A percentile compares a stretch with the other conserved stretches of the same genome.
Conservation (phyloP, 2,113 vertebrate genomes). For the Corythaixoides concolor region DNA sequence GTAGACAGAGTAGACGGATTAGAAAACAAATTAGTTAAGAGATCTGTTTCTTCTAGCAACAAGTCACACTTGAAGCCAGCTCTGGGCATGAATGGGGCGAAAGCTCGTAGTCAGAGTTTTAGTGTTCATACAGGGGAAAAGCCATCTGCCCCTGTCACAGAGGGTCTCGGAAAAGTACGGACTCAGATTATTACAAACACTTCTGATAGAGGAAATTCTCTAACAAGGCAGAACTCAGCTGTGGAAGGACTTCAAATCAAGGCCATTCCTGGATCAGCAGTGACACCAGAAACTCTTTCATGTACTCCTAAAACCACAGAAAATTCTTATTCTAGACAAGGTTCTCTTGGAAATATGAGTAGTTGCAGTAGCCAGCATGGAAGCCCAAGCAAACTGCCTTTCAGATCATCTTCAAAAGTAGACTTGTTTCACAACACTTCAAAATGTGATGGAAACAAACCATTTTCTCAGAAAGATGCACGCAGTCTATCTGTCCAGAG, state of each 20-base stretch:
- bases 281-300: conserved; percentile 57
- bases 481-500: conserved; percentile 27
- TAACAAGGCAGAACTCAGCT: conserved; percentile 82
- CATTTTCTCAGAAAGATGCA: conserved; percentile 66
- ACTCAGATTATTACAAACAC: conserved; percentile 95
- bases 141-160: conserved; percentile 62
- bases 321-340: conserved; percentile 63
- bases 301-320: conserved; percentile 15
- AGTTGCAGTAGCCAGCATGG: conserved; percentile 70
- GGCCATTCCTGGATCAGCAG: background rate
- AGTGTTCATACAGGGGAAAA: conserved; percentile 84
- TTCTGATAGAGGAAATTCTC: conserved; percentile 85
- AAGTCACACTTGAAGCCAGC: conserved; percentile 88
- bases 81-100: conserved; percentile 92
- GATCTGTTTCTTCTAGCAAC: conserved; percentile 82
- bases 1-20: conserved; percentile 68
- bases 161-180: conserved; percentile 80
- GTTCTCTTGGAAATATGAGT: conserved; percentile 70
- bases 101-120: conserved; percentile 93
- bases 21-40: conserved; percentile 78
- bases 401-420: conserved; percentile 59
- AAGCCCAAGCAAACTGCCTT: conserved; percentile 78
- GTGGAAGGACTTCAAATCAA: conserved; percentile 78
- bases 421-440: conserved; percentile 50
- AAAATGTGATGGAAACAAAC: conserved; percentile 56